Base-by-base conservation (phyloP, 2,113 vertebrate species). In the Chaenogobius annularis region DNA sequence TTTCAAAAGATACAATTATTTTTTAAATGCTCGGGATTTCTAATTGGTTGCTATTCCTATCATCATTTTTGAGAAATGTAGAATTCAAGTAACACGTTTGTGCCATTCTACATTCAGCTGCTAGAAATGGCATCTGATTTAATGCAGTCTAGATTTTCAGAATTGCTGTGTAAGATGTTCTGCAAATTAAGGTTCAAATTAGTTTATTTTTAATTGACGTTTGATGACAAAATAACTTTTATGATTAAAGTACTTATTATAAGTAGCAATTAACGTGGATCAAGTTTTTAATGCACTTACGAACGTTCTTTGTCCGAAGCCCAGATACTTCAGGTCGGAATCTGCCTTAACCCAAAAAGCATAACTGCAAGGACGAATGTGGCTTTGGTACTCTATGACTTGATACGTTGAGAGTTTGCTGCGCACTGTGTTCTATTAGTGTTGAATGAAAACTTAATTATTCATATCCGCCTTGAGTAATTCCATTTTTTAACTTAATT, bases 401-500 rank as follows among this genome's bases (percentile, higher is more conserved):
- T 19, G 59, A 14, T 61, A 8, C 23, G 26, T 61, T 59, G 11
- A 59, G 56, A 55, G 12, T 61, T 15, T 23, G 31, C 58, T 31
- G 14, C 31, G 19, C 31, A 35, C 15, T 15, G 10, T 22, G 20
- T n/a, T 22, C 54, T 55, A 23, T 22, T 58, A 26, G 20, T n/a
- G n/a, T n/a, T 63, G 61, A 63, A 63, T 63, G 61, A 63, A 19
- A 63, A 40, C 61, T 43, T 63, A 40, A 63, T 58, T 15, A 64
- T 64, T 66, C 6, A 61, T 50, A 31, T 68, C 67, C 61, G 68
- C n/a, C 56, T 66, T 44, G 46, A 46, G 64, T 48, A 11, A 46
- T 56, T 17, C 37, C 56, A n/a, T 37, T 54, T 54, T 61, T 43
- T 44, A 20, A 5, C 64, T 47, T 55, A 17, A 62, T 69, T 66